Evolutionary conservation across 2,797 vertebrate genomes (phyloP).

Genomic region (Buceros bicornis): DNA sequence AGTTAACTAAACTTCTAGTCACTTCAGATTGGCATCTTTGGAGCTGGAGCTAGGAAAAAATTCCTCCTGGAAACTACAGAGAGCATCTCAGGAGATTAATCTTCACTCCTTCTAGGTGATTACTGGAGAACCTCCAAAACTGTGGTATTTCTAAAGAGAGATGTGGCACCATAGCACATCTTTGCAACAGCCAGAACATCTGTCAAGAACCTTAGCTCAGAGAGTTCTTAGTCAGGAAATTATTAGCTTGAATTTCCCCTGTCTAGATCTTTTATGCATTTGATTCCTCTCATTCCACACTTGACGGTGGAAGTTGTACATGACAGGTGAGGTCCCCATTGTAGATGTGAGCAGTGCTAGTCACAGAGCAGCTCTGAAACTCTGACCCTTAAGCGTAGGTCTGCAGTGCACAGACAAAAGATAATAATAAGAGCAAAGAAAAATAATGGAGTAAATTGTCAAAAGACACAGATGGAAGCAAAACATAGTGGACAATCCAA

Average conservation of each 20-base stretch:
- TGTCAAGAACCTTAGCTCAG: not conserved
- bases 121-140: not conserved
- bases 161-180: not conserved
- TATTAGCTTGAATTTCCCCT: not conserved
- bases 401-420: rapidly evolving
- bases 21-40: not conserved
- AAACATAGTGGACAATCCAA: not conserved
- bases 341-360: rapidly evolving
- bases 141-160: not conserved
- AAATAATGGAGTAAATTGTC: not conserved
- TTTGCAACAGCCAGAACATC: not conserved
- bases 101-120: not conserved
- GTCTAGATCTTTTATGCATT: not conserved
- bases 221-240: not conserved
- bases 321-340: not conserved
- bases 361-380: not conserved
- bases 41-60: not conserved
- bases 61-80: not conserved
- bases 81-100: not conserved
- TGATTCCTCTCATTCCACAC: not conserved
- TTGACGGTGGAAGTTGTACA: not conserved
- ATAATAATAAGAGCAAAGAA: not conserved
- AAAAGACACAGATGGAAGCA: not conserved
- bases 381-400: not conserved
- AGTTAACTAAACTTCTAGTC: not conserved